These are phyloP conservation scores for Palaemon carinicauda DNA, from an alignment of 1,140 invertebrate species.

Conservation along the genomic window DNA sequence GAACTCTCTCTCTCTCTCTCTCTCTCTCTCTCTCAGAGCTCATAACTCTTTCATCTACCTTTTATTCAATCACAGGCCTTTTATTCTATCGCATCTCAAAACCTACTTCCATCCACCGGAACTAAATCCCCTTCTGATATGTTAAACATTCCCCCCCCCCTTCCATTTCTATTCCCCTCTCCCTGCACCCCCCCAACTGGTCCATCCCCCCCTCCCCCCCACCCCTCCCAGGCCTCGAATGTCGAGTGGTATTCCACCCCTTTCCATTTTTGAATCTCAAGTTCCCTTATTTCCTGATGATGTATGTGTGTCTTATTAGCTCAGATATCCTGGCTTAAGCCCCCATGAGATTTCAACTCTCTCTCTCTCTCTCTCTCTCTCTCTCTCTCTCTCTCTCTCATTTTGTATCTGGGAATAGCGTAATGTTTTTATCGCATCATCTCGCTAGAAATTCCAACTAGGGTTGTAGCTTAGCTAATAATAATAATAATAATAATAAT, in stretches of 20 bases:
- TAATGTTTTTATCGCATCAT: too few relatives aligned
- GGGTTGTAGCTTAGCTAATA: too few relatives aligned
- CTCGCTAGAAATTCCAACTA: too few relatives aligned
- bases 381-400: slow-evolving; percentile 13
- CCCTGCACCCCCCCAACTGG: background rate
- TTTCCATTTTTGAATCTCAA: too few relatives aligned
- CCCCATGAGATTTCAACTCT: background rate
- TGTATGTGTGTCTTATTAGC: too few relatives aligned
- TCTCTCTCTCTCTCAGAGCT: background rate
- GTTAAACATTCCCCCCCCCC: background rate
- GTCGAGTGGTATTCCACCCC: background rate
- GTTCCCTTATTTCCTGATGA: too few relatives aligned
- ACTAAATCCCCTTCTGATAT: background rate
- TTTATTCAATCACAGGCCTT: too few relatives aligned
- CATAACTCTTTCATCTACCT: too few relatives aligned
- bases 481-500: too few relatives aligned
- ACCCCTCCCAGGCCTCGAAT: background rate
- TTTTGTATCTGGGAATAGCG: background rate
- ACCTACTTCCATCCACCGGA: too few relatives aligned
- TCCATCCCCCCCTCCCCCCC: background rate
- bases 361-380: slow-evolving; percentile 19
- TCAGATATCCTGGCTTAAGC: too few relatives aligned
- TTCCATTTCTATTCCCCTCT: background rate
- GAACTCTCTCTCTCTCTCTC: slow-evolving; percentile 17
- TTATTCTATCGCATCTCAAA: too few relatives aligned